Base-by-base conservation (phyloP, 2,888 invertebrate species). In the Muschampia plurimacula region DNA sequence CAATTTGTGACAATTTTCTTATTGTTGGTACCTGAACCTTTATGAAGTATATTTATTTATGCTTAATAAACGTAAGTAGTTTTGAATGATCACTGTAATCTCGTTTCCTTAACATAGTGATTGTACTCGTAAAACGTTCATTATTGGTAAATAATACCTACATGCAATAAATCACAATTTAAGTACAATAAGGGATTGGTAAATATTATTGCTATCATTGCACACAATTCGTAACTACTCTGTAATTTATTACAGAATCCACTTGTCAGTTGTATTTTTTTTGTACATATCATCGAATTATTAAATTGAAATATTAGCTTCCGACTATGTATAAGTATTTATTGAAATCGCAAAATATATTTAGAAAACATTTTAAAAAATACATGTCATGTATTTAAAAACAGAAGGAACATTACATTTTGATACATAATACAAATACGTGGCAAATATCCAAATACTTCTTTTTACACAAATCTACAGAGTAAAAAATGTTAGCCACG, bases 401-500 rank as follows among this genome's bases (percentile, higher is more conserved):
- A 44, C 22, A 41, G 5, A 67, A 57, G 41, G 41, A 67, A 59
- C 59, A 44, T 57, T 44, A n/a, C 67, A 22, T 15, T 52, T 59
- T 59, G 57, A 59, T 59, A 15, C 13, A 39, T n/a, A 55, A 39
- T 32, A 65, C 36, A 59, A 22, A 1, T 36, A 36, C 67, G 41
- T 28, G 41, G 67, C 41, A 67, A 28, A 44, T 67, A 22, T 57
- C 15, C 55, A 67, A 46, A 44, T 12, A 57, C 28, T 57, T 13
- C 44, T 22, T 32, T 22, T 57, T 60, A 62, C 57, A 65, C 67
- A 74, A 67, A 68, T 63, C 52, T 39, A 70, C 70, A 59, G 69
- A 73, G 73, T 75, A 78, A 75, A 83, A 80, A 85, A 84, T 87
- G 90, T 89, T 88, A 91, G 89, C 88, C 87, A 87, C 80, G 81